These are phyloP conservation scores for Machimus rusticus DNA, from an alignment of 2,888 invertebrate genomes.

Conservation along the genomic window DNA sequence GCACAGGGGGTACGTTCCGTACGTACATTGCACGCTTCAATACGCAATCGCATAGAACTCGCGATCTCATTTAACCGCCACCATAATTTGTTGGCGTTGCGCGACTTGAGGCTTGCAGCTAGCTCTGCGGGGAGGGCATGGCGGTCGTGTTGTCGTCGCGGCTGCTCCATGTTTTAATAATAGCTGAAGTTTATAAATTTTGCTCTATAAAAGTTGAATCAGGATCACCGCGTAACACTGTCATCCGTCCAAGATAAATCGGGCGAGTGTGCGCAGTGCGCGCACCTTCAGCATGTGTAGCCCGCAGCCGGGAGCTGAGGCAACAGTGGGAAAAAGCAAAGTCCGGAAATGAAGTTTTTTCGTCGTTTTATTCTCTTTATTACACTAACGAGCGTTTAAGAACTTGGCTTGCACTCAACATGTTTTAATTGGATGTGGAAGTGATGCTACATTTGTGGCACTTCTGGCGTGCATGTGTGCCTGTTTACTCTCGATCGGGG, in stretches of 20 bases:
- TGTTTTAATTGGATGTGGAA: constrained; percentile 24
- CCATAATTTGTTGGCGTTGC: not conserved
- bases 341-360: constrained; percentile 35
- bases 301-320: not conserved
- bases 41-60: not conserved
- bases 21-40: not conserved
- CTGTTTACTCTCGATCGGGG: not conserved
- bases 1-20: not conserved
- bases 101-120: not conserved
- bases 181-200: constrained; percentile 14
- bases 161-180: constrained; percentile 2
- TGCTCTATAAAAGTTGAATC: not conserved
- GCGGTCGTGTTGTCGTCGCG: not conserved
- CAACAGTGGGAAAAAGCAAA: constrained; percentile 1
- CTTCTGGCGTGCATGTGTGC: not conserved
- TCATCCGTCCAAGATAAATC: not conserved
- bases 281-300: not conserved
- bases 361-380: not conserved
- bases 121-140: not conserved
- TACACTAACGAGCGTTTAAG: constrained; percentile 16
- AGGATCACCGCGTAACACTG: not conserved
- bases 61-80: constrained; percentile 1
- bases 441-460: constrained; percentile 1
- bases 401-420: constrained; percentile 30
- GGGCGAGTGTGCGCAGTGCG: not conserved